Conservation (phyloP, 1,140 invertebrate genomes). For the Cecropterus lyciades region DNA sequence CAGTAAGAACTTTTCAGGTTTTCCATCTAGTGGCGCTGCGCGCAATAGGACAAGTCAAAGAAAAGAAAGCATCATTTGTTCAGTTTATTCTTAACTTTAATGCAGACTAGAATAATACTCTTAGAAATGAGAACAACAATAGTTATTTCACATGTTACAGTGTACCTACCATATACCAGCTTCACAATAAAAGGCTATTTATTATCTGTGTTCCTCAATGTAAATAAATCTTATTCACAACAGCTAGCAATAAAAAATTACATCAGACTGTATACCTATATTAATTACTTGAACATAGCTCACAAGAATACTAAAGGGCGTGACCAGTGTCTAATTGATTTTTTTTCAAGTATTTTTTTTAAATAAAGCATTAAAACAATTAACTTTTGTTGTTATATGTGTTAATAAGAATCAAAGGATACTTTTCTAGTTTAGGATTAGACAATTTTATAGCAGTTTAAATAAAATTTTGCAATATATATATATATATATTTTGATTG, state of each 20-base stretch:
- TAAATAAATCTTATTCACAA: slow-evolving; percentile 84
- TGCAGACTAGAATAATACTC: slow-evolving; percentile 86
- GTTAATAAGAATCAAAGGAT: background rate
- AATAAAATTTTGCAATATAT: no score
- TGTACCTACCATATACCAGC: slow-evolving; percentile 80
- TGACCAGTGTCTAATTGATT: slow-evolving; percentile 45
- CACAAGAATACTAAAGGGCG: slow-evolving; percentile 41
- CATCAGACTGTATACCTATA: slow-evolving; percentile 76
- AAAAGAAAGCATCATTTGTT: slow-evolving; percentile 64
- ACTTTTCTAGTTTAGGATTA: no score
- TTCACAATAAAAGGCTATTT: slow-evolving; percentile 81
- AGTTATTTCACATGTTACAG: slow-evolving; percentile 82
- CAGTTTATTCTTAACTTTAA: slow-evolving; percentile 84
- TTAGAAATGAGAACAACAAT: slow-evolving; percentile 85
- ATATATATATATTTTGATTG: no score
- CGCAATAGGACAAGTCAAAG: slow-evolving; percentile 41
- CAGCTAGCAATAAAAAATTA: slow-evolving; percentile 83
- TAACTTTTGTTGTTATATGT: background rate
- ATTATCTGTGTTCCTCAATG: slow-evolving; percentile 78
- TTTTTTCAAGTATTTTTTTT: background rate
- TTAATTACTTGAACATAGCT: slow-evolving; percentile 41
- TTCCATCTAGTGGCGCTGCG: no score
- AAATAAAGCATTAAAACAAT: background rate
- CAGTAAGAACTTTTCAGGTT: no score
- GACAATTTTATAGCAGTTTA: no score